These are phyloP conservation scores for Diploptera punctata DNA, from an alignment of 2,888 invertebrate genomes.

Conservation along the genomic window DNA sequence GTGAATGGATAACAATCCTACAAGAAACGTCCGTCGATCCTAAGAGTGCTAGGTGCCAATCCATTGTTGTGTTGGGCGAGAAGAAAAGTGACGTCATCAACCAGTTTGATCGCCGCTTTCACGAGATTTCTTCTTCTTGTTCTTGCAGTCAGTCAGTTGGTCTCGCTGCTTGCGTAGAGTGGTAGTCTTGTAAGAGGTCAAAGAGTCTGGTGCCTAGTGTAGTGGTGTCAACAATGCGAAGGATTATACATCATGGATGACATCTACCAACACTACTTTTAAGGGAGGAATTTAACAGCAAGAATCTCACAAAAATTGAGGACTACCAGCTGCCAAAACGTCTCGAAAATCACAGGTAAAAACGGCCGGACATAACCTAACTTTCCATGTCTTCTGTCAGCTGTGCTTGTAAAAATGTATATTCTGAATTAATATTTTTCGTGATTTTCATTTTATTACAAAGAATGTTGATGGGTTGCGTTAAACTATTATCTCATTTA, in stretches of 20 bases:
- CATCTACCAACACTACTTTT: neutral
- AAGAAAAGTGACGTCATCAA: constrained; percentile 29
- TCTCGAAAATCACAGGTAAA: constrained; percentile 1
- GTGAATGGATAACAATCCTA: too few species aligned
- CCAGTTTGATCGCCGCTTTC: constrained; percentile 32
- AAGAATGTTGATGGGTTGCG: neutral
- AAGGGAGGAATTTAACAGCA: neutral
- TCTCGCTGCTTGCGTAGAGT: neutral
- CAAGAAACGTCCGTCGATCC: too few species aligned
- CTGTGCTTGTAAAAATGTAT: too few species aligned
- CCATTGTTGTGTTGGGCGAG: neutral
- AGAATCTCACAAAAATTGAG: neutral
- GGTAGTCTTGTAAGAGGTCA: neutral
- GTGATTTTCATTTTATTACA: neutral
- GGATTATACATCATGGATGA: neutral
- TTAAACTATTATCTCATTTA: neutral
- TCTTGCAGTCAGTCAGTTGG: neutral
- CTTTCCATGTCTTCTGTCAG: neutral
- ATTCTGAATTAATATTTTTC: too few species aligned
- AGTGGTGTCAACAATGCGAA: neutral
- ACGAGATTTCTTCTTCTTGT: constrained; percentile 22
- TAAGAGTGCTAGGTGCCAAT: too few species aligned
- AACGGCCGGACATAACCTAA: neutral
- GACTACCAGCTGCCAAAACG: neutral
- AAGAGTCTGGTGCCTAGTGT: neutral